Evolutionary conservation across 2,888 invertebrate genomes (phyloP).

Genomic region (Cepaea hortensis): DNA sequence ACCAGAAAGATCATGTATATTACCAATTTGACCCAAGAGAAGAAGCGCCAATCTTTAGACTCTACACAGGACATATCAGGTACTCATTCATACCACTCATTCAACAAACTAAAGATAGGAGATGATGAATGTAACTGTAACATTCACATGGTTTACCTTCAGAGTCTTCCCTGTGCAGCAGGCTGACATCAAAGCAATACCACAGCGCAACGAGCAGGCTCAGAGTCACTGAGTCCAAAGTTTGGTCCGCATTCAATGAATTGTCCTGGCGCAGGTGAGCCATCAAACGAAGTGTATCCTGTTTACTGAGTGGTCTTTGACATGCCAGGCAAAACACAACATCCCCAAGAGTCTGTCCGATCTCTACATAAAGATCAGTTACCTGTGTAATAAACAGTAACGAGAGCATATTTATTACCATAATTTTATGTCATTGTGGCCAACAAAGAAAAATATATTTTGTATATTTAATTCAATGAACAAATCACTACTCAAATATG

Average conservation of each 20-base stretch:
- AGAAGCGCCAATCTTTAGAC: too few species aligned
- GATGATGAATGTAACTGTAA: too few species aligned
- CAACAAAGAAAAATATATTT: too few species aligned
- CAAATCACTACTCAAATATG: too few species aligned
- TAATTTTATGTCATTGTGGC: too few species aligned
- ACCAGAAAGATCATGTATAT: too few species aligned
- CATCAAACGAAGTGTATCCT: conserved; percentile 80
- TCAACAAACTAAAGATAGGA: too few species aligned
- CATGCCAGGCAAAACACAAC: conserved; percentile 87
- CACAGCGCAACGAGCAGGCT: conserved; percentile 89
- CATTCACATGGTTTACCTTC: conserved; percentile 65
- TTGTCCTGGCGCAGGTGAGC: conserved; percentile 66
- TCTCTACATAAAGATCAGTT: conserved; percentile 85
- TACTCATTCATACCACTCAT: too few species aligned
- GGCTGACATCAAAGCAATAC: conserved; percentile 88
- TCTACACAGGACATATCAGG: too few species aligned
- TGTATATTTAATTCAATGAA: too few species aligned
- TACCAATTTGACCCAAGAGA: too few species aligned
- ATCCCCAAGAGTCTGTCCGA: conserved; percentile 84
- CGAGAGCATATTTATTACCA: too few species aligned
- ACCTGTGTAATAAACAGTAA: conserved; percentile 65
- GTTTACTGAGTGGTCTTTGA: conserved; percentile 85
- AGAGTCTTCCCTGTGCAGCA: conserved; percentile 78
- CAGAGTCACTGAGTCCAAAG: conserved; percentile 86
- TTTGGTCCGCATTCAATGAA: conserved; percentile 80